Percentiles rank a stretch among this genome's conserved stretches.
phyloP scores from a whole-genome alignment of 2,113 vertebrate genomes.

The Syngnathus scovelli region DNA sequence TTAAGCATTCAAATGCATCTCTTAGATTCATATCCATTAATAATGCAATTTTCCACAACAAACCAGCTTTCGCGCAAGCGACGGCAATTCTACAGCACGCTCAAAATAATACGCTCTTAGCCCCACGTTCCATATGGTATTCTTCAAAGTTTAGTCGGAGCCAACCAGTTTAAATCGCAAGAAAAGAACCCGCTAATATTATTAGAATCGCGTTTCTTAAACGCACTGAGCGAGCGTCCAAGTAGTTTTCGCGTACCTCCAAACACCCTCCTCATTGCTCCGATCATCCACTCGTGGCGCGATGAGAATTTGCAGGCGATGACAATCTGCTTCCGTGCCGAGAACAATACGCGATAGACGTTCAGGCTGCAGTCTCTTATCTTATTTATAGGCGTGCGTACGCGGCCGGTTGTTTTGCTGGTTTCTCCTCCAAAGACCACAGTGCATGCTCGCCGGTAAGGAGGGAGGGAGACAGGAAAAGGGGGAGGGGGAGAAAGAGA shows the following conservation, averaged over 20 bases:
- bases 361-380: slow-evolving; percentile 6
- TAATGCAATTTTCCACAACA: slow-evolving; percentile 37
- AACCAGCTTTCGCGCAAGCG: slow-evolving; percentile 28
- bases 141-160: slow-evolving; percentile 48
- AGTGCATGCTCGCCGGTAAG: slow-evolving; percentile 4
- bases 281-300: not conserved
- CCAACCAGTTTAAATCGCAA: slow-evolving; percentile 40
- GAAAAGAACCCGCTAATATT: no score
- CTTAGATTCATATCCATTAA: slow-evolving; percentile 24
- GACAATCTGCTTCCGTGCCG: not conserved
- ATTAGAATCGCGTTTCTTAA: slow-evolving; percentile 1
- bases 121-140: slow-evolving; percentile 18
- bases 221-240: not conserved
- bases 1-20: no score
- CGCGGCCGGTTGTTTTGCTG: slow-evolving; percentile 44
- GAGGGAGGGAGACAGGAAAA: not conserved
- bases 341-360: slow-evolving; percentile 45
- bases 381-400: slow-evolving; percentile 9
- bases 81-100: slow-evolving; percentile 14
- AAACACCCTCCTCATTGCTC: not conserved
- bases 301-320: slow-evolving; percentile 4
- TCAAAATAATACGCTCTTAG: not conserved
- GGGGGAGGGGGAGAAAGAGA: not conserved
- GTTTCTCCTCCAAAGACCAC: slow-evolving; percentile 50
- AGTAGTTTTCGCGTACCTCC: slow-evolving; percentile 15